Percentiles rank a stretch among this genome's conserved stretches.
Evolutionary conservation across 2,888 invertebrate species (phyloP).

Genomic region (Diabrotica balteata): DNA sequence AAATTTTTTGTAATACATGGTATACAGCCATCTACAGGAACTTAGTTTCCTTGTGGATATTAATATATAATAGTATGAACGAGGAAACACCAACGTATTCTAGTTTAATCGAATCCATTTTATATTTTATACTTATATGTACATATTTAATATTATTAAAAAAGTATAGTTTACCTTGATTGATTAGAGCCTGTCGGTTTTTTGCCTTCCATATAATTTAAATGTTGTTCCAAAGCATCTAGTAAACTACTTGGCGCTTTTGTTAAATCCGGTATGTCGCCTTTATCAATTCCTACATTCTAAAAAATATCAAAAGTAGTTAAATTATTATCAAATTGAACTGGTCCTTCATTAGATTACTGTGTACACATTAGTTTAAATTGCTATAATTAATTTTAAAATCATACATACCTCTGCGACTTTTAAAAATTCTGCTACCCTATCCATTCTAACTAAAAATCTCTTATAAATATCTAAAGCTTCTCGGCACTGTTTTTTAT

Average conservation of each 20-base stretch:
- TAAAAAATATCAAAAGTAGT: slow-evolving; percentile 50
- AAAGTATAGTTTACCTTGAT: background rate
- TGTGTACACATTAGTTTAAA: background rate
- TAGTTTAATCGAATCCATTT: no score
- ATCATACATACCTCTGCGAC: slow-evolving; percentile 69
- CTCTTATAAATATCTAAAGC: slow-evolving; percentile 98
- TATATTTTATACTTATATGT: no score
- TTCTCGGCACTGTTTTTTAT: slow-evolving; percentile 97
- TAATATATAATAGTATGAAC: no score
- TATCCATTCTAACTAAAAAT: slow-evolving; percentile 97
- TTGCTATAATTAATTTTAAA: background rate
- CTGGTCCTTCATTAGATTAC: background rate
- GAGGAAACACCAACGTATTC: no score
- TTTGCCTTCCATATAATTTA: slow-evolving; percentile 91
- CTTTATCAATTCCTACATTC: slow-evolving; percentile 97
- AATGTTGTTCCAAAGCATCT: slow-evolving; percentile 96
- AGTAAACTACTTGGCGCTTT: slow-evolving; percentile 97
- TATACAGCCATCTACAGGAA: no score
- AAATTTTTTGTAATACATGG: no score
- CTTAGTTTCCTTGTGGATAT: no score
- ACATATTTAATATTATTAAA: background rate
- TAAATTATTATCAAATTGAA: no score
- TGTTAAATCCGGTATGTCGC: slow-evolving; percentile 97
- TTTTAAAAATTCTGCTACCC: slow-evolving; percentile 97
- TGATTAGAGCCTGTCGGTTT: slow-evolving; percentile 60